Percentiles rank a stretch among this genome's conserved stretches.
These are phyloP conservation scores for Eulithis prunata DNA, from an alignment of 2,888 invertebrate genomes.

Conservation along the genomic window DNA sequence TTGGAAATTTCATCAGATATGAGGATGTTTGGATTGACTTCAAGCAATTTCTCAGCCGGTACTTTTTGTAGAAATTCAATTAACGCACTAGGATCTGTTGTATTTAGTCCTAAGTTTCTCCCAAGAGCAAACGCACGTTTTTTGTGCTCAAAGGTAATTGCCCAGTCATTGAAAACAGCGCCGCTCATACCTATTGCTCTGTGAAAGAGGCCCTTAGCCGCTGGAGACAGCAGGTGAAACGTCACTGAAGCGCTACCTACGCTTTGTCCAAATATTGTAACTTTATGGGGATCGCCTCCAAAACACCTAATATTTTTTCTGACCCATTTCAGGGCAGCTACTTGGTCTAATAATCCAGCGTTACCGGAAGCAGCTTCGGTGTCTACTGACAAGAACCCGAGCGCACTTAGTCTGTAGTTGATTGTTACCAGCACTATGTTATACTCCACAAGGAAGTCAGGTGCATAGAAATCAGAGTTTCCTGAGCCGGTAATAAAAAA, in stretches of 20 bases:
- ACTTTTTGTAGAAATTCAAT: constrained; percentile 28
- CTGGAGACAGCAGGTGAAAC: constrained; percentile 58
- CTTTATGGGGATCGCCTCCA: constrained; percentile 73
- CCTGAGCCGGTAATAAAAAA: constrained; percentile 69
- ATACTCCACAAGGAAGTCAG: constrained; percentile 66
- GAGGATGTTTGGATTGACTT: constrained; percentile 23
- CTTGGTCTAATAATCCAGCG: constrained; percentile 73
- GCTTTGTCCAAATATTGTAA: constrained; percentile 75
- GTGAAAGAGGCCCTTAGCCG: constrained; percentile 64
- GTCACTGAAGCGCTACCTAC: constrained; percentile 66
- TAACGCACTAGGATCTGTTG: constrained; percentile 35
- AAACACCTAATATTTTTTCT: constrained; percentile 72
- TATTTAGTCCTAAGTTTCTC: constrained; percentile 43
- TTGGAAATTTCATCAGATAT: constrained; percentile 23
- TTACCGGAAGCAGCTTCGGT: constrained; percentile 75
- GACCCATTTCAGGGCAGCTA: constrained; percentile 73
- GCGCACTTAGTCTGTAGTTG: constrained; percentile 70
- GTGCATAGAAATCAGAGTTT: constrained; percentile 61
- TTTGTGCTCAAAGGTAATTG: constrained; percentile 16
- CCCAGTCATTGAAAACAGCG: constrained; percentile 65
- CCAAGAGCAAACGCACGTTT: constrained; percentile 46
- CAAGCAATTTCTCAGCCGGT: constrained; percentile 26
- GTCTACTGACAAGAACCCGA: constrained; percentile 73
- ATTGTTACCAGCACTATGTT: constrained; percentile 71
- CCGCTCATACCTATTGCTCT: constrained; percentile 85